Conservation (phyloP, 1,140 invertebrate genomes). For the Proales similis region DNA sequence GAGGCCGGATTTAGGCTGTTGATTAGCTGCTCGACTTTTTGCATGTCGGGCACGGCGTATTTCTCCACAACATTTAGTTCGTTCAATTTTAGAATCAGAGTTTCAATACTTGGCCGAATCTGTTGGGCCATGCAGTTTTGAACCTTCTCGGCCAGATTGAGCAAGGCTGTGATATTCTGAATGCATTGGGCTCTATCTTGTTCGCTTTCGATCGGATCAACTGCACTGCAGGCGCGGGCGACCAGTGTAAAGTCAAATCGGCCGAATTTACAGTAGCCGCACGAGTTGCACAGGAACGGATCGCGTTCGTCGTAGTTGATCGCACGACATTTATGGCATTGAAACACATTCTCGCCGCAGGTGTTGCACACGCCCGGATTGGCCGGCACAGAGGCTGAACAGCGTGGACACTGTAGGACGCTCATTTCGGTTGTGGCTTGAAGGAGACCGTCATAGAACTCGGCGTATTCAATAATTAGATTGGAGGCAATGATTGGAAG, state of each 20-base stretch:
- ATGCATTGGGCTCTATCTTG: slow-evolving; percentile 80
- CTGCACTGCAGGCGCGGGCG: slow-evolving; percentile 81
- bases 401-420: slow-evolving; percentile 87
- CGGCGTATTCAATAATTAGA: slow-evolving; percentile 96
- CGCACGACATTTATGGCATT: slow-evolving; percentile 61
- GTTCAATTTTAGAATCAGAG: slow-evolving; percentile 58
- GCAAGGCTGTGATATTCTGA: slow-evolving; percentile 72
- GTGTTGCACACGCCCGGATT: slow-evolving; percentile 94
- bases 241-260: slow-evolving; percentile 90
- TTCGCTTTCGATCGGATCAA: slow-evolving; percentile 91
- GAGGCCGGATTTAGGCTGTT: too few relatives aligned
- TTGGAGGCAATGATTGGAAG: slow-evolving; percentile 93
- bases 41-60: background rate
- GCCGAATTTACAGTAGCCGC: slow-evolving; percentile 98
- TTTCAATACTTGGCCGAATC: slow-evolving; percentile 74
- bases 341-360: slow-evolving; percentile 96
- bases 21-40: too few relatives aligned
- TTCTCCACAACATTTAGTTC: background rate
- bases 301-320: slow-evolving; percentile 99
- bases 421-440: slow-evolving; percentile 56
- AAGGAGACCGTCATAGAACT: slow-evolving; percentile 78
- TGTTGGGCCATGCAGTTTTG: slow-evolving; percentile 79
- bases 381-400: slow-evolving; percentile 83
- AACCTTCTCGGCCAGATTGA: slow-evolving; percentile 87
- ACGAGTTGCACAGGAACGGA: slow-evolving; percentile 94